phyloP scores from a whole-genome alignment of 1,140 invertebrate species.

The Conus betulinus region DNA sequence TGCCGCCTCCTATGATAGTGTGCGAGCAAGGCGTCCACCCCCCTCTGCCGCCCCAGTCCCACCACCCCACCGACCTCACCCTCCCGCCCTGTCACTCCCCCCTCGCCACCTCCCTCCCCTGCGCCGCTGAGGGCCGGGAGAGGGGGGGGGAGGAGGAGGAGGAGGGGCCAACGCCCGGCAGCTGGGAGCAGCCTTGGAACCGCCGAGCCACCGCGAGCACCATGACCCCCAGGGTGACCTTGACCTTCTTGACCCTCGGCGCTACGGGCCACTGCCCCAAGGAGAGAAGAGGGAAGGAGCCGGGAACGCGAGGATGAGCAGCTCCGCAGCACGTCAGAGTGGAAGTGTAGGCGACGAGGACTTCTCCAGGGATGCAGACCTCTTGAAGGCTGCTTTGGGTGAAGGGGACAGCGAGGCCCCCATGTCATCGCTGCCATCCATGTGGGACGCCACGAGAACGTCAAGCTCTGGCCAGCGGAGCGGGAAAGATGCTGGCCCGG shows the following conservation, averaged over 20 bases:
- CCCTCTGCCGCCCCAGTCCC: background rate
- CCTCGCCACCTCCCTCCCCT: background rate
- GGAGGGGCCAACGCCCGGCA: background rate
- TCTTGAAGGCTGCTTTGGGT: too few relatives aligned
- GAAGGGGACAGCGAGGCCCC: background rate
- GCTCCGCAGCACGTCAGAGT: background rate
- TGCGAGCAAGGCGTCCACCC: background rate
- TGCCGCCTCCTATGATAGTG: conserved; percentile 1
- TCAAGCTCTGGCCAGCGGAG: background rate
- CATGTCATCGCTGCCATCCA: background rate
- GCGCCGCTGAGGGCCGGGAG: background rate
- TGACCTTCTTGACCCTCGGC: background rate
- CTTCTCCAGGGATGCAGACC: background rate
- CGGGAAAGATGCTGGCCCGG: background rate
- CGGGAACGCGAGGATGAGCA: background rate
- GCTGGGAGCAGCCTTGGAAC: background rate
- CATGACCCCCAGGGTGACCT: background rate
- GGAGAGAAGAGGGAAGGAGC: background rate
- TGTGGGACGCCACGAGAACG: background rate
- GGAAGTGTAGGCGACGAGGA: background rate
- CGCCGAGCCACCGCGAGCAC: background rate
- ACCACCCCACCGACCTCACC: background rate
- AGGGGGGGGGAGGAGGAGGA: background rate
- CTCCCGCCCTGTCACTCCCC: background rate
- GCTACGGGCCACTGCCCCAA: conserved; percentile 1